These are phyloP conservation scores for Pimpla rufipes DNA, from an alignment of 2,888 invertebrate genomes.

Conservation along the genomic window DNA sequence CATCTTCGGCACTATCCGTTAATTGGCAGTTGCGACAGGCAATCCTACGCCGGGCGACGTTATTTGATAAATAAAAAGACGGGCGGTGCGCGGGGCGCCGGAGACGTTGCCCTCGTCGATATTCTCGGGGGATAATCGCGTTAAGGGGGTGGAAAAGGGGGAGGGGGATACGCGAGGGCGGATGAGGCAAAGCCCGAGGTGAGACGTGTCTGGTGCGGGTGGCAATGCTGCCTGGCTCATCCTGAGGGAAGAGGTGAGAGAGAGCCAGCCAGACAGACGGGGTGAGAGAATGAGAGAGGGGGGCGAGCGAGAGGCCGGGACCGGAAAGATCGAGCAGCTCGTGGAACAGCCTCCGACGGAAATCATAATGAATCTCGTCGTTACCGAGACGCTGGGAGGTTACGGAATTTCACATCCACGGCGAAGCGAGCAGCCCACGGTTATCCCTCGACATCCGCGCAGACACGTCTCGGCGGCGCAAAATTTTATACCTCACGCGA, in stretches of 20 bases:
- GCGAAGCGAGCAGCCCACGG: not conserved
- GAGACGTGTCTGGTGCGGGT: slow-evolving; percentile 24
- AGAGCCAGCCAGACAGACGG: not conserved
- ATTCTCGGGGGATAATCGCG: slow-evolving; percentile 55
- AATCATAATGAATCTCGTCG: slow-evolving; percentile 70
- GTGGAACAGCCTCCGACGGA: slow-evolving; percentile 52
- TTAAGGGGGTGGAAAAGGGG: slow-evolving; percentile 31
- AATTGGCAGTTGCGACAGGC: slow-evolving; percentile 55
- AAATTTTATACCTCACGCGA: slow-evolving; percentile 29
- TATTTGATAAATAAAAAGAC: slow-evolving; percentile 59
- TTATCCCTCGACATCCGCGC: slow-evolving; percentile 18
- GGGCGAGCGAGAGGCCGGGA: slow-evolving; percentile 25
- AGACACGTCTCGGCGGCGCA: not conserved
- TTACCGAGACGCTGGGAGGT: slow-evolving; percentile 40
- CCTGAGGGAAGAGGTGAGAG: slow-evolving; percentile 7
- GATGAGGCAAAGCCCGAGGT: slow-evolving; percentile 19
- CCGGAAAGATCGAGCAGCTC: slow-evolving; percentile 41
- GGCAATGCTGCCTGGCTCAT: slow-evolving; percentile 34
- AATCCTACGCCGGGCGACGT: slow-evolving; percentile 25
- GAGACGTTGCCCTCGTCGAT: slow-evolving; percentile 57
- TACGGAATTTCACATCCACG: slow-evolving; percentile 29
- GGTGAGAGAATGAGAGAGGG: not conserved
- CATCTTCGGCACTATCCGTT: slow-evolving; percentile 42
- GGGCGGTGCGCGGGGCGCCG: slow-evolving; percentile 12
- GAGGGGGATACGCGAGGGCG: slow-evolving; percentile 13